Evolutionary conservation across 2,888 invertebrate species (phyloP).

Genomic region (Poecilobothrus nobilitatus): DNA sequence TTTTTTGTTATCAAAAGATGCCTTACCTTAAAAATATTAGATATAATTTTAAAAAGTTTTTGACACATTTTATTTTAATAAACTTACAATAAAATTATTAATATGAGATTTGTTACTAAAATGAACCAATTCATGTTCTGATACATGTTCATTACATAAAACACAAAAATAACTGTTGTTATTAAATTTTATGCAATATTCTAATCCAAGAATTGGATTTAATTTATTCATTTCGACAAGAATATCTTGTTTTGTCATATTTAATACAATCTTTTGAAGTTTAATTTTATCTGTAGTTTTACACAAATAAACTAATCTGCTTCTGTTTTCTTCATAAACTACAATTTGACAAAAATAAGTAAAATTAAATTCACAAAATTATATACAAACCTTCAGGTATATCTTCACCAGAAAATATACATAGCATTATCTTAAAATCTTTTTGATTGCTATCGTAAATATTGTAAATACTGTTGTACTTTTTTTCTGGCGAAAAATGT

Average conservation of each 20-base stretch:
- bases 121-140: not conserved
- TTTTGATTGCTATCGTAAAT: not conserved
- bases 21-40: not conserved
- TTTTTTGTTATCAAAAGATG: not conserved
- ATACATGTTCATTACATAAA: not conserved
- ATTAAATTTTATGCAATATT: constrained; percentile 9
- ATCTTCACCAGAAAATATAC: not conserved
- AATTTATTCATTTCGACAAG: not conserved
- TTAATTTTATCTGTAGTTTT: not conserved
- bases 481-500: not conserved
- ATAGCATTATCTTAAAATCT: not conserved
- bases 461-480: not conserved
- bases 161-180: not conserved
- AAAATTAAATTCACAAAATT: not conserved
- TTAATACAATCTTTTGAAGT: not conserved
- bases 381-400: not conserved
- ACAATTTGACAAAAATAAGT: too few species aligned
- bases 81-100: constrained; percentile 1
- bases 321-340: not conserved
- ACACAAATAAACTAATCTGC: not conserved
- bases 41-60: not conserved
- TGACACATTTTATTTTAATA: not conserved
- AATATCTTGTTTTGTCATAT: not conserved
- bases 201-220: not conserved
- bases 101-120: not conserved